Evolutionary conservation across 2,888 invertebrate species (phyloP).

Genomic region (Lasioglossum marginatum): DNA sequence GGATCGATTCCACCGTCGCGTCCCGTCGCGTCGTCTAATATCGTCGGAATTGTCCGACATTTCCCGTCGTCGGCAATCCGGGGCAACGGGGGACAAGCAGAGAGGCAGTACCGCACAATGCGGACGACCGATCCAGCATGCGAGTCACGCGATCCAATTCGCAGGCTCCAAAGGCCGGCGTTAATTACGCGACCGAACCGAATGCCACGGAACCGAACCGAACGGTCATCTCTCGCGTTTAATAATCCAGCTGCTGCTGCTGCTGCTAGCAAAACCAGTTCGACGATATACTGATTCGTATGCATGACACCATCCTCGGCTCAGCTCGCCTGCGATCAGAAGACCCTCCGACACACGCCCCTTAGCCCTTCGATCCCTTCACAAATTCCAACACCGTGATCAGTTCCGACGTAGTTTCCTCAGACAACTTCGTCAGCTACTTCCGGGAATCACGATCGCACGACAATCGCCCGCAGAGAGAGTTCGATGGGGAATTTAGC

Average conservation of each 20-base stretch:
- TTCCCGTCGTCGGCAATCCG: neutral
- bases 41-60: neutral
- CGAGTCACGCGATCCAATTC: constrained; percentile 17
- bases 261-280: constrained; percentile 6
- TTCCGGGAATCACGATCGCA: constrained; percentile 54
- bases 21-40: neutral
- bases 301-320: constrained; percentile 71
- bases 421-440: constrained; percentile 53
- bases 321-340: constrained; percentile 37
- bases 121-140: neutral
- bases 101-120: neutral
- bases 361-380: neutral
- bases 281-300: constrained; percentile 68
- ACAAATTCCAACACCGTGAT: neutral
- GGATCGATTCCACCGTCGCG: neutral
- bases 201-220: neutral
- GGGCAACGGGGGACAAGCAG: neutral
- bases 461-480: neutral
- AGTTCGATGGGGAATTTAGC: neutral
- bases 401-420: constrained; percentile 31
- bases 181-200: constrained; percentile 36
- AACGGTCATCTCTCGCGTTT: constrained; percentile 34
- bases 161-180: neutral
- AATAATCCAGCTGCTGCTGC: constrained; percentile 45
- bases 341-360: constrained; percentile 66